Conservation (phyloP, 2,113 vertebrate genomes). For the Rhagologus leucostigma region DNA sequence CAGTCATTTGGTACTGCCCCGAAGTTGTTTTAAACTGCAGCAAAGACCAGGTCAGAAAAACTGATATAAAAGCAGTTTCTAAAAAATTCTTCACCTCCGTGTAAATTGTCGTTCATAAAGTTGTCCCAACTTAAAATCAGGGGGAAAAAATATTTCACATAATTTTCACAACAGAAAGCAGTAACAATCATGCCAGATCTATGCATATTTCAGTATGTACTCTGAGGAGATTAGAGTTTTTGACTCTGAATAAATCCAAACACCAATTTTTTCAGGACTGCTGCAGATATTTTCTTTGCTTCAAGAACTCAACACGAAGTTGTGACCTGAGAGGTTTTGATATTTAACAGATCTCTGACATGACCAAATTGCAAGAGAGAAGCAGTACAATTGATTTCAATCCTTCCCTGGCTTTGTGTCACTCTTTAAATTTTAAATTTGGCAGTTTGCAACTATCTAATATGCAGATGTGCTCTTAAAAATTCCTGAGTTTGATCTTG, state of each 20-base stretch:
- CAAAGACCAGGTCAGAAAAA: neutral
- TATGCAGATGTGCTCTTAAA: constrained; percentile 36
- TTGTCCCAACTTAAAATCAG: neutral
- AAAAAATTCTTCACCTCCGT: neutral
- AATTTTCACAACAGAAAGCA: neutral
- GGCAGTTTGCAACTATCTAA: constrained; percentile 1
- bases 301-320: neutral
- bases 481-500: constrained; percentile 44
- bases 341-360: neutral
- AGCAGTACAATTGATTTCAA: neutral
- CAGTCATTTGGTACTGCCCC: neutral
- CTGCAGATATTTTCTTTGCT: neutral
- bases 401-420: neutral
- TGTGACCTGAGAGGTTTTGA: neutral
- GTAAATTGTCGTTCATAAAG: neutral
- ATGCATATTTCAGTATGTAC: neutral
- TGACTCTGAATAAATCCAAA: neutral
- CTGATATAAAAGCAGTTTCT: neutral
- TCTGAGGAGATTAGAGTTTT: neutral
- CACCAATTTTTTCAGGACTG: neutral
- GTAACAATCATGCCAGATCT: neutral
- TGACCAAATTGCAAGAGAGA: neutral
- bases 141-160: neutral
- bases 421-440: neutral
- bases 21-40: neutral